A percentile compares a stretch with the other conserved stretches of the same genome.
Evolutionary conservation across 2,113 vertebrate species (phyloP).

Genomic region (Rallus limicola): DNA sequence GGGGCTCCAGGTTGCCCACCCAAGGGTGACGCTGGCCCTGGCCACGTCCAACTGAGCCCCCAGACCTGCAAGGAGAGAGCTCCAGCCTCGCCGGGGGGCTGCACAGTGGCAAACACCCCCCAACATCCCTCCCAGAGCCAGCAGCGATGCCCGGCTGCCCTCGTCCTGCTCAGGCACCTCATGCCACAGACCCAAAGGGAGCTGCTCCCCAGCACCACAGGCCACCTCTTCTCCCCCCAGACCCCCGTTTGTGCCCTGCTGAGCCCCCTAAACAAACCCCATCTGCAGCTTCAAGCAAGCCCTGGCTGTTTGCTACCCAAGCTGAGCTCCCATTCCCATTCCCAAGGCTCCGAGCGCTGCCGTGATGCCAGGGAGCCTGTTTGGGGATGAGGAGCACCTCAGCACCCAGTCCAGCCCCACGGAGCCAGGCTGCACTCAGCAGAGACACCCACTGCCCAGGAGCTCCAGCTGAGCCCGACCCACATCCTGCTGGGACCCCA

Average conservation of each 20-base stretch:
- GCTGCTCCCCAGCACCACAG: rapidly evolving
- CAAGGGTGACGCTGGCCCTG: rapidly evolving
- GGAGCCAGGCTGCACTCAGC: rapidly evolving
- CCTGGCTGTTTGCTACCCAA: rapidly evolving
- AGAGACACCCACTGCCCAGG: rapidly evolving
- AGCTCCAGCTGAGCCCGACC: background rate
- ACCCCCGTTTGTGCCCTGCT: rapidly evolving
- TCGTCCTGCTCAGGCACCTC: too few relatives aligned
- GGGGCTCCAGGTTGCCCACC: background rate
- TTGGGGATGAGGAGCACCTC: rapidly evolving
- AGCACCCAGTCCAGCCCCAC: background rate
- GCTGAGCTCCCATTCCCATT: background rate
- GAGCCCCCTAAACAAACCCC: background rate
- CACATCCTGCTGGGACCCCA: rapidly evolving
- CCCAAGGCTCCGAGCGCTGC: background rate
- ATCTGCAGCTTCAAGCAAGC: rapidly evolving
- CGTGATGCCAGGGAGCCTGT: background rate
- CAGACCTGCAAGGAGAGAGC: too few relatives aligned
- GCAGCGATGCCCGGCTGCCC: background rate
- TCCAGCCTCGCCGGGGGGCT: background rate
- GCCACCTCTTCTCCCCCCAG: background rate
- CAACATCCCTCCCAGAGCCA: rapidly evolving
- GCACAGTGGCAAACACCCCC: rapidly evolving
- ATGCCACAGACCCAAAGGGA: background rate
- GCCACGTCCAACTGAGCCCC: background rate